A percentile compares a stretch with the other conserved stretches of the same genome.
Conservation (phyloP, 2,888 invertebrate species). For the Phortica okadai region DNA sequence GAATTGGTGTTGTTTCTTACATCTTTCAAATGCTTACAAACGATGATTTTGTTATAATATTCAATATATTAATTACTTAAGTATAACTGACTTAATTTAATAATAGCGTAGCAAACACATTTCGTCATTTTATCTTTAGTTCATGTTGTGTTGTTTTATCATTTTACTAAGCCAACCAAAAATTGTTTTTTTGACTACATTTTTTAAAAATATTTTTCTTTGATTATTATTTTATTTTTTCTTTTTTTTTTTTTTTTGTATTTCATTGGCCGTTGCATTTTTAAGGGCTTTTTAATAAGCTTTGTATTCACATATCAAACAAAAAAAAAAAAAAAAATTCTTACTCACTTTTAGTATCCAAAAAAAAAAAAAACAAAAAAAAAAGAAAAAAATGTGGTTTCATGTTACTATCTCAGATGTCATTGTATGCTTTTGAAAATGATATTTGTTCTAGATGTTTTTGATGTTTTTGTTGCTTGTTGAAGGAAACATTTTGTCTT, state of each 20-base stretch:
- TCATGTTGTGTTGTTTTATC: constrained; percentile 34
- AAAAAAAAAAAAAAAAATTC: constrained; percentile 11
- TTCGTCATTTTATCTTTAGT: constrained; percentile 15
- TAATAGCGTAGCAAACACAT: constrained; percentile 66
- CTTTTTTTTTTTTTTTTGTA: not conserved
- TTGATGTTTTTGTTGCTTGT: constrained; percentile 46
- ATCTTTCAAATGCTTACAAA: constrained; percentile 18
- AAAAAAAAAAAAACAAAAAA: constrained; percentile 26
- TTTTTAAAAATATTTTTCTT: constrained; percentile 5
- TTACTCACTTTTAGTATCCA: not conserved
- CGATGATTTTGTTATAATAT: too few species aligned
- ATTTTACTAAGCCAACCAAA: constrained; percentile 30
- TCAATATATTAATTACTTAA: not conserved
- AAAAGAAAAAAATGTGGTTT: constrained; percentile 5
- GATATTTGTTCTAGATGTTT: constrained; percentile 13
- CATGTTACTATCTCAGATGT: constrained; percentile 31
- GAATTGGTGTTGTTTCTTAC: constrained; percentile 64
- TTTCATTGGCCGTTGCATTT: constrained; percentile 2
- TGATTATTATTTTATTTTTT: constrained; percentile 26
- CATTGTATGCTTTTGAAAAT: not conserved
- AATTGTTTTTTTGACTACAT: constrained; percentile 36
- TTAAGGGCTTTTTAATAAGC: constrained; percentile 1
- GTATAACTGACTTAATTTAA: constrained; percentile 1
- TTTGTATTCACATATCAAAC: not conserved
- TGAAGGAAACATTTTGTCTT: constrained; percentile 38